Base-by-base conservation (phyloP, 2,888 invertebrate genomes). In the Biston stratarius region DNA sequence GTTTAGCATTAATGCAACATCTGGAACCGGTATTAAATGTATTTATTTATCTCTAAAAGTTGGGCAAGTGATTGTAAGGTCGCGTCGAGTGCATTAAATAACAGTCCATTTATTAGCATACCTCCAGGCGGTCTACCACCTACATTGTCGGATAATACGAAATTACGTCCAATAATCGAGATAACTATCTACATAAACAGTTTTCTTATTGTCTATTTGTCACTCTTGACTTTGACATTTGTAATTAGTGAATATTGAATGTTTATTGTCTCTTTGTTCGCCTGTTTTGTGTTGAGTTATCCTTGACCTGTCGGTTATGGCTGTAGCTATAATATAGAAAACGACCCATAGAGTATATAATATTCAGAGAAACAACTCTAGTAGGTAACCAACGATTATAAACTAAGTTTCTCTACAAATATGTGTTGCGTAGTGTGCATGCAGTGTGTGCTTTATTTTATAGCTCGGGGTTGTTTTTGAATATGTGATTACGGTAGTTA, bases 61-160 rank as follows among this genome's bases (percentile, higher is more conserved):
- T 51, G 73, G 52, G 52, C 63, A 71, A 77, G 89, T 86, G 89
- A 90, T 88, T 78, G 89, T 84, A 89, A 91, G 89, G 89, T 88
- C 89, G 67, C 70, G 38, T 62, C 71, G 72, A 69, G 72, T 73
- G 72, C 67, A 76, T 70, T 75, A 76, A 80, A 33, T 83, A 84
- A 81, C 86, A 85, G 83, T 78, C 78, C 80, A 84, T 84, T 85
- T 82, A 86, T 83, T 80, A 81, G 78, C 80, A 83, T 83, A 83
- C 74, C 78, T 75, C 70, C 76, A 69, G 78, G 80, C 79, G 62
- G 72, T 71, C 66, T 68, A 74, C 67, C 70, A 69, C 61, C 60
- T 44, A 62, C 70, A 83, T 85, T 85, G 86, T 85, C 75, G 78
- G 73, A 64, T 83, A 83, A 83, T 83, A 83, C 80, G 76, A 77